phyloP scores from a whole-genome alignment of 2,797 vertebrate species.

The Picus viridis region DNA sequence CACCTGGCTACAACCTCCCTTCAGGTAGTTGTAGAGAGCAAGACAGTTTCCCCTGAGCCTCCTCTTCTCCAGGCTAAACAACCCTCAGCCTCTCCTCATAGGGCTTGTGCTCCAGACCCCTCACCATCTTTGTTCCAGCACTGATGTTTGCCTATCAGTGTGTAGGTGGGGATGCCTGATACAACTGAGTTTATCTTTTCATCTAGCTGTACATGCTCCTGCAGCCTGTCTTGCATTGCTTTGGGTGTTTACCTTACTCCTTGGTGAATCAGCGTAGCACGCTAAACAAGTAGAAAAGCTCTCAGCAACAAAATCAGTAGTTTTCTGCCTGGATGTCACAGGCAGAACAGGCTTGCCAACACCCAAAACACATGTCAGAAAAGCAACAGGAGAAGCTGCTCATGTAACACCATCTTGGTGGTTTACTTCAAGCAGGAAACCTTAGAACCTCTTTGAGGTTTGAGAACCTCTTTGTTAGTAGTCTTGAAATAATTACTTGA shows the following conservation, averaged over 20 bases:
- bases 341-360: neutral
- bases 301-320: neutral
- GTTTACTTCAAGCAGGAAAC: neutral
- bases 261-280: neutral
- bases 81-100: too few relatives aligned
- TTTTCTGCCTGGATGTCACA: neutral
- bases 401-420: neutral
- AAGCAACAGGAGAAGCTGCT: neutral
- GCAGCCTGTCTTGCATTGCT: neutral
- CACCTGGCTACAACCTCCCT: too few relatives aligned
- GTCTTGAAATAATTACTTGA: constrained; percentile 8
- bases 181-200: neutral
- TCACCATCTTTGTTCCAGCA: neutral
- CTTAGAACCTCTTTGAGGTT: neutral
- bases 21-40: too few relatives aligned
- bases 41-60: too few relatives aligned
- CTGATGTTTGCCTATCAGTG: fast-evolving
- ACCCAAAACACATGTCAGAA: neutral
- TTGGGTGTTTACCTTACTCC: neutral
- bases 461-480: neutral
- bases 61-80: too few relatives aligned
- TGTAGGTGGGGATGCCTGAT: neutral
- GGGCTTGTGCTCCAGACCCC: too few relatives aligned
- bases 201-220: neutral
- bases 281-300: neutral